These are phyloP conservation scores for Orthonyx spaldingii DNA, from an alignment of 2,113 vertebrate species.

Conservation along the genomic window DNA sequence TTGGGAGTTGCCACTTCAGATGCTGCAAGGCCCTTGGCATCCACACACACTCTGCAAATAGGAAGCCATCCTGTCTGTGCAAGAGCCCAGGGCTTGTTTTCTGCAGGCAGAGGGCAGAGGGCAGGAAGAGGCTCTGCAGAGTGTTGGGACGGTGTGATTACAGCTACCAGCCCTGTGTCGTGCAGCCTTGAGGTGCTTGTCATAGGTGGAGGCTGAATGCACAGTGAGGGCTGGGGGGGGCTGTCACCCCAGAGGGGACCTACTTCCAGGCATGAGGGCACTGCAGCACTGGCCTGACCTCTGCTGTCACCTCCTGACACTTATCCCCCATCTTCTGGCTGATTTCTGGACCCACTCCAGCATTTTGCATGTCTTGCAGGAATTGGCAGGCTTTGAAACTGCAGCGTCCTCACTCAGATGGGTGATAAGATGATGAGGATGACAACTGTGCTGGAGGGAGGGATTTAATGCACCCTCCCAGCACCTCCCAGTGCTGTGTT, in stretches of 20 bases:
- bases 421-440: background rate
- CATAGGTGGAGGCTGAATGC: background rate
- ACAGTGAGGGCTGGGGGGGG: background rate
- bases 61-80: background rate
- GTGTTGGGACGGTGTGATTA: accelerated
- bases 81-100: background rate
- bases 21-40: background rate
- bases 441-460: background rate
- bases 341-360: background rate
- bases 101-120: background rate
- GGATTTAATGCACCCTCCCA: background rate
- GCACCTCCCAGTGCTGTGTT: background rate
- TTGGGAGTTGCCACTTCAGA: background rate
- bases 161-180: background rate
- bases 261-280: accelerated
- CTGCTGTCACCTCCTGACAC: background rate
- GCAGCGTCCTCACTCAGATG: background rate
- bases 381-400: background rate
- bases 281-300: background rate
- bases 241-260: accelerated
- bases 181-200: accelerated
- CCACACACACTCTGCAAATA: accelerated
- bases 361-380: background rate
- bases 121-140: background rate
- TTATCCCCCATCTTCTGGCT: background rate